These are phyloP conservation scores for Tuta absoluta DNA, from an alignment of 2,888 invertebrate genomes.

Conservation along the genomic window DNA sequence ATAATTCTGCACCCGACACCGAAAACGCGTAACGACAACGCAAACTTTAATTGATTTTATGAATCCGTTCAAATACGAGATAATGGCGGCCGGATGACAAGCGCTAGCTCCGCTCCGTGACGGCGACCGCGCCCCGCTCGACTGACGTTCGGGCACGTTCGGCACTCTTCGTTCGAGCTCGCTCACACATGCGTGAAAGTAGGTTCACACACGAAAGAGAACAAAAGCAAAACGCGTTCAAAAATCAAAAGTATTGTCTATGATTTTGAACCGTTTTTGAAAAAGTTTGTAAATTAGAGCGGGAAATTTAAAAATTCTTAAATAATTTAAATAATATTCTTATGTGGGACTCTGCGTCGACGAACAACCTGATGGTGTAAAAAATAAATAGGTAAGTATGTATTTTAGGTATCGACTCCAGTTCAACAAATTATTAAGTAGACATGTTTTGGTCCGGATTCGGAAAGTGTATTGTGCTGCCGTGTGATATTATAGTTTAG, in stretches of 20 bases:
- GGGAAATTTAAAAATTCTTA: slow-evolving; percentile 2
- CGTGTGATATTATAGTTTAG: no score
- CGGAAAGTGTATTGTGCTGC: no score
- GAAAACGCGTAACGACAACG: slow-evolving; percentile 64
- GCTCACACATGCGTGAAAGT: slow-evolving; percentile 77
- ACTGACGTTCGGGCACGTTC: slow-evolving; percentile 79
- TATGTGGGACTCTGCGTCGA: no score
- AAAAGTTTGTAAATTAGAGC: background rate
- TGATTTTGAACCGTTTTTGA: slow-evolving; percentile 22
- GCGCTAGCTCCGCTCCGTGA: slow-evolving; percentile 81
- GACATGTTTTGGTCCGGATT: no score
- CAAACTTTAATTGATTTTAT: slow-evolving; percentile 76
- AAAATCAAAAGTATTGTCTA: slow-evolving; percentile 35
- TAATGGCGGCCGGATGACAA: slow-evolving; percentile 83
- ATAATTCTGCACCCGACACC: slow-evolving; percentile 57
- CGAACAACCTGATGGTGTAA: no score
- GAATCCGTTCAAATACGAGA: slow-evolving; percentile 81
- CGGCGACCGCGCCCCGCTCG: slow-evolving; percentile 83
- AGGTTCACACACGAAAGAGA: slow-evolving; percentile 63
- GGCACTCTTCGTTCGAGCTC: slow-evolving; percentile 73
- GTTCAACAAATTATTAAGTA: no score
- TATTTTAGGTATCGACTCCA: no score
- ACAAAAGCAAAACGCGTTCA: slow-evolving; percentile 52
- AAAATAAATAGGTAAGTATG: no score
- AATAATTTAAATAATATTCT: no score